Evolutionary conservation across 2,888 invertebrate species (phyloP).

Genomic region (Odiellus spinosus): DNA sequence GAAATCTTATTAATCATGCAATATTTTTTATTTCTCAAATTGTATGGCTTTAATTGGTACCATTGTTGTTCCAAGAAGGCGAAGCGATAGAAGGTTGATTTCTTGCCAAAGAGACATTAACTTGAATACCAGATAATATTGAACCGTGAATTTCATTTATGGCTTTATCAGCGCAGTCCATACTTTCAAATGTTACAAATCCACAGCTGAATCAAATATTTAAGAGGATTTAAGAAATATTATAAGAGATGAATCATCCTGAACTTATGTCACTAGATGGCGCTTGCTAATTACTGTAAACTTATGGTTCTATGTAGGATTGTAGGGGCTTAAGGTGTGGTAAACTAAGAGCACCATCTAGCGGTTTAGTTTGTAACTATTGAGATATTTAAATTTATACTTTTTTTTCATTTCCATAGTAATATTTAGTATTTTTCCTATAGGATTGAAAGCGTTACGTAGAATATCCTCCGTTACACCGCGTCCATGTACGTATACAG

Average conservation of each 20-base stretch:
- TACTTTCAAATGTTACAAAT: constrained; percentile 78
- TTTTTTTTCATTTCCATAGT: constrained; percentile 70
- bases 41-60: too few species aligned
- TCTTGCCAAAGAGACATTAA: constrained; percentile 65
- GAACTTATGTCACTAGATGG: neutral
- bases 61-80: too few species aligned
- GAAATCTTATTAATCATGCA: too few species aligned
- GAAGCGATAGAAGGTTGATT: constrained; percentile 57
- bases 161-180: constrained; percentile 68
- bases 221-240: neutral
- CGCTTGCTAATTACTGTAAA: constrained; percentile 2
- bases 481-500: constrained; percentile 62
- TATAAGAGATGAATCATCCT: too few species aligned
- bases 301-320: too few species aligned
- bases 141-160: constrained; percentile 66
- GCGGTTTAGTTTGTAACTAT: too few species aligned
- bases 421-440: constrained; percentile 60
- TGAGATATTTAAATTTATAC: constrained; percentile 40
- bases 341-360: too few species aligned
- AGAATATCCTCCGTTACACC: constrained; percentile 63
- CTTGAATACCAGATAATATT: constrained; percentile 51
- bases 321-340: too few species aligned
- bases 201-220: constrained; percentile 48
- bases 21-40: too few species aligned
- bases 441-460: constrained; percentile 53